Evolutionary conservation across 2,888 invertebrate genomes (phyloP).

Genomic region (Eristalinus aeneus): DNA sequence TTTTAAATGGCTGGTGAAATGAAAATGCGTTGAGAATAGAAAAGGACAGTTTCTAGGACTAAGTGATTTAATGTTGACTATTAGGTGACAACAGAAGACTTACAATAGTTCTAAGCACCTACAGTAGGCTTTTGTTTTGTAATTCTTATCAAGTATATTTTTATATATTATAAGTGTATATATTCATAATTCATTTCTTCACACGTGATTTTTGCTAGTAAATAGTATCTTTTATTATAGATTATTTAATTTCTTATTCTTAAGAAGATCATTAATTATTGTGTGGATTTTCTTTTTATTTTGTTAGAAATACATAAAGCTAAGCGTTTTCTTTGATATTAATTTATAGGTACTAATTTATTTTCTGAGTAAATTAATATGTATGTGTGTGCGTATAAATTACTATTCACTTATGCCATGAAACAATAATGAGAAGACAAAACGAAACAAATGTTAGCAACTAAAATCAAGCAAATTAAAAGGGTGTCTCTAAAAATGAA

Average conservation of each 20-base stretch:
- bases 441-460: too few relatives aligned
- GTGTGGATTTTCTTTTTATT: neutral
- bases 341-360: slow-evolving; percentile 42
- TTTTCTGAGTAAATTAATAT: slow-evolving; percentile 36
- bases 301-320: slow-evolving; percentile 56
- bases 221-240: neutral
- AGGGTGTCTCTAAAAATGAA: too few relatives aligned
- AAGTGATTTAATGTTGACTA: neutral
- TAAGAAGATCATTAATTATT: slow-evolving; percentile 16
- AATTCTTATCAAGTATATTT: slow-evolving; percentile 9
- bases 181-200: neutral
- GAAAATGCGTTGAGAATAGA: neutral
- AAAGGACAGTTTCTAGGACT: neutral
- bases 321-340: slow-evolving; percentile 56
- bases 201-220: neutral
- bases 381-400: slow-evolving; percentile 57
- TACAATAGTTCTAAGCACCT: neutral
- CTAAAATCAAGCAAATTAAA: too few relatives aligned
- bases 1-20: neutral
- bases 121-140: neutral
- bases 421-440: slow-evolving; percentile 1
- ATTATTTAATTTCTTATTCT: neutral
- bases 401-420: slow-evolving; percentile 11
- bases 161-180: slow-evolving; percentile 4
- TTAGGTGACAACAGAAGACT: neutral